Evolutionary conservation across 2,797 vertebrate species (phyloP), one percentile per base, ranked within the genome.

Genomic region (Pachyuromys duprasi): DNA sequence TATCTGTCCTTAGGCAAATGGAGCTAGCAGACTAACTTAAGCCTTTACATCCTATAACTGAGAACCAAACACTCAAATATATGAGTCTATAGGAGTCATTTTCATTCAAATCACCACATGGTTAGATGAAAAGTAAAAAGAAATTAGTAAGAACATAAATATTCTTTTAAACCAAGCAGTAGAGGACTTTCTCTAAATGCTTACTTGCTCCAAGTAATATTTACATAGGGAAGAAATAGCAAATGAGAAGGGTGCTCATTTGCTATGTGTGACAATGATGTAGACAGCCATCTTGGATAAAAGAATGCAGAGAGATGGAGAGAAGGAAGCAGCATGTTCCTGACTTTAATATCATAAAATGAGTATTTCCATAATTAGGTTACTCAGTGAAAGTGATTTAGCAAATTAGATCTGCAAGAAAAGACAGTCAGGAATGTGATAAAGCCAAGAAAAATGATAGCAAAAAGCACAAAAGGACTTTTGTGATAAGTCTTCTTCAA

Each of bases 401-500:
- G 70, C 26, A 4, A 24, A 22, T 80, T 53, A 39, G 28, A 79
- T 69, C 65, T 86, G 5, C 62, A 87, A 86, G 72, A 89, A 92
- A 90, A 95, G 81, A 91, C 9, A 18, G 72, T 3, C 28, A 86
- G 55, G 91, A 86, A 89, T 90, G 22, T 81, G 42, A 53, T 53
- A 65, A 92, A 82, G 65, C 55, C 57, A 87, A 90, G 72, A 78
- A 89, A 96, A 81, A 45, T 26, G 49, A 42, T 31, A 88, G 18
- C n/a, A 83, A 93, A 95, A 57, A 36, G 86, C 28, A 82, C 15
- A 93, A 95, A 57, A 36, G 86, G 24, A 82, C 15, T 78, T 60
- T 57, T 22, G 11, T 75, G 22, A 49, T 49, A 89, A 83, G 55
- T 86, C 69, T 33, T 88, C 76, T 28, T 76, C 69, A 79, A 84